phyloP scores from a whole-genome alignment of 2,797 vertebrate genomes.

The Macrochelys suwanniensis region DNA sequence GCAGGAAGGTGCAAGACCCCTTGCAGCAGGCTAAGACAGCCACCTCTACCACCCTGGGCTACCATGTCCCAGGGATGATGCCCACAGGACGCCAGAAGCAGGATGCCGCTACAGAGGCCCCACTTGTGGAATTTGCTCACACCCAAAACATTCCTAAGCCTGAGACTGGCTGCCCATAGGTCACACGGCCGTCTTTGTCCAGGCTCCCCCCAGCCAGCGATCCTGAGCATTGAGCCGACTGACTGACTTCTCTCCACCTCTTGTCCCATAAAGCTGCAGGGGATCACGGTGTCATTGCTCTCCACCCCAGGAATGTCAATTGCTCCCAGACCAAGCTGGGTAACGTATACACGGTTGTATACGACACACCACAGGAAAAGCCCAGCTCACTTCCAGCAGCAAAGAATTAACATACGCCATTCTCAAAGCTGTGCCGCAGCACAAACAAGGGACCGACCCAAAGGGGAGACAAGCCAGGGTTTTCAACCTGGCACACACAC shows the following conservation, averaged over 20 bases:
- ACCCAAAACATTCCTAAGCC: neutral
- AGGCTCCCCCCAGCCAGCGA: neutral
- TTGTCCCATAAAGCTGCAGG: neutral
- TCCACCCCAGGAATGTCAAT: neutral
- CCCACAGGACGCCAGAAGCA: neutral
- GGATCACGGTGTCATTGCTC: neutral
- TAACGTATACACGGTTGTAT: neutral
- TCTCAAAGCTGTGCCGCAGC: neutral
- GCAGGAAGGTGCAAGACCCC: neutral
- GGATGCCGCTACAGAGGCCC: neutral
- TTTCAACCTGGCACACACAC: neutral
- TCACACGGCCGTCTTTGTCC: neutral
- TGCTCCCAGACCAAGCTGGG: neutral
- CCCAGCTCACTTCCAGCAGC: neutral
- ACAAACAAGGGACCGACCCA: neutral
- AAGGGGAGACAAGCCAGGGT: neutral
- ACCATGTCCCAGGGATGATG: neutral
- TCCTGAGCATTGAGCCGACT: neutral
- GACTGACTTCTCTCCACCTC: neutral
- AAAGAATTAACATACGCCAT: neutral
- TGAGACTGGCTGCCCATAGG: neutral
- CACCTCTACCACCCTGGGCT: neutral
- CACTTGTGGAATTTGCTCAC: neutral
- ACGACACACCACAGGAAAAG: neutral
- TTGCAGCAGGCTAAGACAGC: neutral